Evolutionary conservation across 2,113 vertebrate species (phyloP).

Genomic region (Gnathonemus longibarbis): DNA sequence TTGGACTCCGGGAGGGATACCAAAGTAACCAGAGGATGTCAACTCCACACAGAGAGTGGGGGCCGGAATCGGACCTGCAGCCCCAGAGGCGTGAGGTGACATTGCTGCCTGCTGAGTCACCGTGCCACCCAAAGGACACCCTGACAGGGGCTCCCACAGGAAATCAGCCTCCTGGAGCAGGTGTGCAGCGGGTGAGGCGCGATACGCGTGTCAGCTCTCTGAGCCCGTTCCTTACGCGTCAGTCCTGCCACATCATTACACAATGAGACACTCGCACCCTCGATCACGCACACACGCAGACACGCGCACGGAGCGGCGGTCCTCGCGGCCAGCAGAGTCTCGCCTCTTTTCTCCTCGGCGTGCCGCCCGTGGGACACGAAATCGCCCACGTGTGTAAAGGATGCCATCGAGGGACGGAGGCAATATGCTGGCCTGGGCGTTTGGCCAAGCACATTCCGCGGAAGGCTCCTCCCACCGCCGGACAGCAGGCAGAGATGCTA

Average conservation of each 20-base stretch:
- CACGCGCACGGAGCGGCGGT: not conserved
- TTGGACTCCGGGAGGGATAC: not conserved
- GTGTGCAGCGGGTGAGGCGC: not conserved
- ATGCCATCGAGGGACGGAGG: not conserved
- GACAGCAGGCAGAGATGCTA: not conserved
- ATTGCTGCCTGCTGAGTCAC: not conserved
- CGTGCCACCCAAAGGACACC: not conserved
- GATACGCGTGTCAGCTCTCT: not conserved
- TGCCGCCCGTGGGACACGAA: not conserved
- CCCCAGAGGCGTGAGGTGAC: not conserved
- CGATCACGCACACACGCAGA: not conserved
- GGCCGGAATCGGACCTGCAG: not conserved
- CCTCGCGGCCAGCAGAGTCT: not conserved
- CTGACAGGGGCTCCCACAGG: not conserved
- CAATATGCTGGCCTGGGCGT: not conserved
- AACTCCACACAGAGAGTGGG: not conserved
- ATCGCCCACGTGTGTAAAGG: not conserved
- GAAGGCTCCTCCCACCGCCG: not conserved
- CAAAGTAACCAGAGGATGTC: not conserved
- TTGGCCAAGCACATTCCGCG: not conserved
- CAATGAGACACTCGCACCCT: not conserved
- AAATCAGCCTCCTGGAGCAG: not conserved
- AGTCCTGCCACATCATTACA: not conserved
- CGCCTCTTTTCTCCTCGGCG: not conserved
- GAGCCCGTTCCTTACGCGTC: not conserved